Conservation (phyloP, 2,797 vertebrate species). For the Cossypha caffra region DNA sequence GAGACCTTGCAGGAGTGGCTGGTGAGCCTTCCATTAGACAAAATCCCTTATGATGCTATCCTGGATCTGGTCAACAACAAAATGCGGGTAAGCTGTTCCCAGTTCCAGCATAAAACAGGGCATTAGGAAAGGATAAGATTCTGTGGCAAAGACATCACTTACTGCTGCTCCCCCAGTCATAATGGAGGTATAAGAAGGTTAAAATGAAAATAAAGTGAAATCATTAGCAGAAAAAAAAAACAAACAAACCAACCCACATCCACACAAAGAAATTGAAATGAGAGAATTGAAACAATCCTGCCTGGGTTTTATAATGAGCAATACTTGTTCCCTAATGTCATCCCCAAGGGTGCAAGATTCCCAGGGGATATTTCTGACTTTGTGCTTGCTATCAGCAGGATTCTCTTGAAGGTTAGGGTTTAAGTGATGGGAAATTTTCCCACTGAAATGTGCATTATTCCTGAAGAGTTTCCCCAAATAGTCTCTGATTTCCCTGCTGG, state of each 20-base stretch:
- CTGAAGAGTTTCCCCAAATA: neutral
- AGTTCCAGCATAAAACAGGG: neutral
- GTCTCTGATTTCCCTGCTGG: neutral
- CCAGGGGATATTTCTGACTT: neutral
- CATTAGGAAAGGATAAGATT: slow-evolving; percentile 50
- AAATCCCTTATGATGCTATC: slow-evolving; percentile 90
- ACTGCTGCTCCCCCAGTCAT: neutral
- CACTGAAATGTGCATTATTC: neutral
- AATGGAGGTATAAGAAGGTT: slow-evolving; percentile 69
- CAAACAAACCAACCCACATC: neutral
- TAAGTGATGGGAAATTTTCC: neutral
- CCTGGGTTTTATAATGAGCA: neutral
- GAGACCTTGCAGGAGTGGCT: slow-evolving; percentile 94
- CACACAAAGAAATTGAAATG: neutral
- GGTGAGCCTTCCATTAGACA: slow-evolving; percentile 88
- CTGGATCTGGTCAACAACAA: slow-evolving; percentile 97
- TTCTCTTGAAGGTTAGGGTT: neutral
- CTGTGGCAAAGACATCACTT: slow-evolving; percentile 6
- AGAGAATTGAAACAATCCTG: neutral
- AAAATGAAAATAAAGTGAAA: slow-evolving; percentile 48
- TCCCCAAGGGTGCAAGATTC: neutral
- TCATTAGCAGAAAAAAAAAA: neutral
- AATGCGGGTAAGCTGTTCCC: slow-evolving; percentile 85
- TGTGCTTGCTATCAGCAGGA: neutral
- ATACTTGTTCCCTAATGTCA: neutral